phyloP scores from a whole-genome alignment of 2,797 vertebrate species.

The Spea hammondii region DNA sequence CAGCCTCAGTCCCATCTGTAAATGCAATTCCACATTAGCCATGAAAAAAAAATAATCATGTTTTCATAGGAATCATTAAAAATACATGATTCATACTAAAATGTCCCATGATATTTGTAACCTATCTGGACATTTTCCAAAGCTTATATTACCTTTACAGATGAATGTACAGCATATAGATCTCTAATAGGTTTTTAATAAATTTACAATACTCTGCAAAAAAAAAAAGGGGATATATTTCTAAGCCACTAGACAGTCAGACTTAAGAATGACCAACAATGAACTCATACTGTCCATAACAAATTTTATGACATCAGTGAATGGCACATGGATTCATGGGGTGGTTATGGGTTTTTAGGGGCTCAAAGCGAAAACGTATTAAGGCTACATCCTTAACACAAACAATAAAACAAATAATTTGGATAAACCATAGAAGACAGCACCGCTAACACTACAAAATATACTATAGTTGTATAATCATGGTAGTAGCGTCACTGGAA shows the following conservation, averaged over 20 bases:
- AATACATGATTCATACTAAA: slow-evolving; percentile 27
- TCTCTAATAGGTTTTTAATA: slow-evolving; percentile 1
- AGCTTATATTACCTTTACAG: slow-evolving; percentile 24
- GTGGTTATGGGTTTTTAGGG: too few species aligned
- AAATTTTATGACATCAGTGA: too few species aligned
- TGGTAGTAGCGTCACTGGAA: too few species aligned
- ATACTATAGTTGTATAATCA: too few species aligned
- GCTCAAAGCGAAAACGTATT: too few species aligned
- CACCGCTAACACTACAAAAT: too few species aligned
- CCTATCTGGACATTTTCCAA: slow-evolving; percentile 31
- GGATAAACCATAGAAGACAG: too few species aligned
- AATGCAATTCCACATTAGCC: slow-evolving; percentile 24
- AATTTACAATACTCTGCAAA: slow-evolving; percentile 22
- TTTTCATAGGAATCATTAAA: slow-evolving; percentile 36
- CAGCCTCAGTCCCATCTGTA: slow-evolving; percentile 12
- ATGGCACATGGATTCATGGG: too few species aligned
- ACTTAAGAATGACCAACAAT: not conserved
- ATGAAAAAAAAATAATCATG: slow-evolving; percentile 16
- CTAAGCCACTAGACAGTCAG: not conserved
- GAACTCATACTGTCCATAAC: not conserved
- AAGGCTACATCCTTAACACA: too few species aligned
- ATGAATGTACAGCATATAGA: slow-evolving; percentile 18
- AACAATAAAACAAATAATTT: too few species aligned
- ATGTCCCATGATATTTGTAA: slow-evolving; percentile 32
- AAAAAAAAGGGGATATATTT: not conserved